A percentile compares a stretch with the other conserved stretches of the same genome.
phyloP scores from a whole-genome alignment of 2,888 invertebrate genomes.

The Priocnemis perturbator region DNA sequence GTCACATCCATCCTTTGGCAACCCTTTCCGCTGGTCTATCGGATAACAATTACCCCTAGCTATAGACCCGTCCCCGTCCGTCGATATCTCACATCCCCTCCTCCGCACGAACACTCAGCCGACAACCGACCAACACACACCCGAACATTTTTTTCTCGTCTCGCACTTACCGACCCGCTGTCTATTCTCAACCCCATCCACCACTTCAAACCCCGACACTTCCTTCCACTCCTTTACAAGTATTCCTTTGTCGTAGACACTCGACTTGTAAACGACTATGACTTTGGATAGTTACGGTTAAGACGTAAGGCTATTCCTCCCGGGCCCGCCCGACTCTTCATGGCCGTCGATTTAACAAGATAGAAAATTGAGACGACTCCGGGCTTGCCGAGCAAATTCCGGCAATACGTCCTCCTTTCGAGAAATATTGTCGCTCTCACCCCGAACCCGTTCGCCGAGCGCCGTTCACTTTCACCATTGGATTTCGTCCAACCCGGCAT shows the following conservation, averaged over 20 bases:
- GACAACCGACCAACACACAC: constrained; percentile 30
- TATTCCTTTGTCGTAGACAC: constrained; percentile 41
- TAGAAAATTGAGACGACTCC: not conserved
- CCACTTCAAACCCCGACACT: constrained; percentile 31
- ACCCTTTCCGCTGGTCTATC: constrained; percentile 57
- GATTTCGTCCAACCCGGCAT: not conserved
- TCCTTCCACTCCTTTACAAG: constrained; percentile 27
- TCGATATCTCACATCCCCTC: constrained; percentile 52
- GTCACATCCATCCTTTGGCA: constrained; percentile 59
- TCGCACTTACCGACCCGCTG: constrained; percentile 20
- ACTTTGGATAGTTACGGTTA: not conserved
- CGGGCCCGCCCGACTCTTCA: not conserved
- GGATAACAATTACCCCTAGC: constrained; percentile 60
- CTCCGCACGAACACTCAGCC: constrained; percentile 31
- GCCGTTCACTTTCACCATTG: not conserved
- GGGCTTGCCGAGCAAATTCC: not conserved
- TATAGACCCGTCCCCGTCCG: constrained; percentile 39
- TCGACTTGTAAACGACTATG: constrained; percentile 8
- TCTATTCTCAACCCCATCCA: constrained; percentile 25
- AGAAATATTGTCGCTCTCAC: not conserved
- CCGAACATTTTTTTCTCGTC: constrained; percentile 26
- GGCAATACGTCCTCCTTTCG: no score
- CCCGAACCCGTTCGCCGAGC: no score
- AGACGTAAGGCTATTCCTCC: not conserved
- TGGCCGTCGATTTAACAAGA: not conserved